Evolutionary conservation across 2,888 invertebrate species (phyloP), one percentile per base, ranked within the genome.

Genomic region (Conomelus anceps): DNA sequence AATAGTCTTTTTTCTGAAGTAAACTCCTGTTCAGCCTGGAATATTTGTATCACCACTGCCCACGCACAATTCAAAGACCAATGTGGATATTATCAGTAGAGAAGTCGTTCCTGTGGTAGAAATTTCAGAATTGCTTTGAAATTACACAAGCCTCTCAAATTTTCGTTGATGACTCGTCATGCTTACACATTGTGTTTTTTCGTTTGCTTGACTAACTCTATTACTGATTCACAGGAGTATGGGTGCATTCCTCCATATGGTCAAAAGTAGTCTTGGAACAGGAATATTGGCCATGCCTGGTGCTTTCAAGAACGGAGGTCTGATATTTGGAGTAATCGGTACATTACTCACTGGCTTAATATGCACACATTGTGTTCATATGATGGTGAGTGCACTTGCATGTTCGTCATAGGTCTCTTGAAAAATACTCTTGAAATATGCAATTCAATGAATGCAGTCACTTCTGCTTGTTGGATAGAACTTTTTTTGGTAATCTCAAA

Each of bases 231-330:
- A 88, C 94, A 98, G 98, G 90, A 96, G 97, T 90, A 93, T 95
- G 26, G 98, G 98, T 3, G 96, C 98, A 0, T 93, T 99, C 92
- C 96, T 97, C 90, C 98, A 99, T 93, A 94, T 99, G 84, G 94
- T 99, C 63, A 99, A 99, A 94, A 98, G 98, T 85, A 99, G 99
- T 22, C 94, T 99, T 23, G 99, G 97, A 0, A 97, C 98, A 0
- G 98, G 98, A 0, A 97, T 98, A 92, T 94, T 98, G 92, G 98
- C 98, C 0, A 97, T 98, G 96, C 98, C 98, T 0, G 95, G 96
- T 92, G 98, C 98, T 3, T 96, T 98, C 92, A 96, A 95, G 92
- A 96, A 98, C 93, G 96, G 98, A 20, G 98, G 98, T 0, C 93
- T 98, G 0, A 94, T 96, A 63, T 96, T 97, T 88, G 98, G 98